Conservation (phyloP, 2,888 invertebrate species). For the Scaptomyza tumidula region DNA sequence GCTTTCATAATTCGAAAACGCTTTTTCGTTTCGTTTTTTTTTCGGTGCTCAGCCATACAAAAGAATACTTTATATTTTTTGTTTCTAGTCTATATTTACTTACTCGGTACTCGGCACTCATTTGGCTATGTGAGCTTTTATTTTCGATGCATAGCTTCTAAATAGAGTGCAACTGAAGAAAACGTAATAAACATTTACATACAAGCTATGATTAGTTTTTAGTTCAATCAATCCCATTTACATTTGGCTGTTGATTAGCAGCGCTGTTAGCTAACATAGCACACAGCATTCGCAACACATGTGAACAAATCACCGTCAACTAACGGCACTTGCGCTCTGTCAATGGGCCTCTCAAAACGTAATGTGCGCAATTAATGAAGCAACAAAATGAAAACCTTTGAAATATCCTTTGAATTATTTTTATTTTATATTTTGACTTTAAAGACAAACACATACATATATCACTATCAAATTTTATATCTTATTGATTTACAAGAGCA, state of each 20-base stretch:
- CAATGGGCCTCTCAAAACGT: constrained; percentile 10
- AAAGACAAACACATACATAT: constrained; percentile 21
- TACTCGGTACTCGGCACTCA: constrained; percentile 45
- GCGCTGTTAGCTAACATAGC: constrained; percentile 46
- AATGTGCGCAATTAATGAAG: constrained; percentile 1
- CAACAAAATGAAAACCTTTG: constrained; percentile 5
- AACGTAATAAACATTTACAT: constrained; percentile 32
- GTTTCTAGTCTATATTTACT: constrained; percentile 62
- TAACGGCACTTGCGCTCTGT: constrained; percentile 23
- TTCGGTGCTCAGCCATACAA: constrained; percentile 41
- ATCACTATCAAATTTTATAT: constrained; percentile 40
- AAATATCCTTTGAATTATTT: constrained; percentile 17
- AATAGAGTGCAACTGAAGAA: constrained; percentile 48
- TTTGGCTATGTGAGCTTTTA: constrained; percentile 63
- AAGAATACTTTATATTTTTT: constrained; percentile 21
- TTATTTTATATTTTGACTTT: constrained; percentile 23
- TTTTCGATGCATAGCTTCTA: constrained; percentile 60
- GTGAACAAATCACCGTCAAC: constrained; percentile 52
- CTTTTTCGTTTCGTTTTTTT: constrained; percentile 16
- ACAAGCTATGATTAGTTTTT: constrained; percentile 1
- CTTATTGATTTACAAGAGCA: constrained; percentile 32
- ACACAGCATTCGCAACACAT: constrained; percentile 44
- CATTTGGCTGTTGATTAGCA: constrained; percentile 40
- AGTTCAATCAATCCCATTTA: constrained; percentile 21
- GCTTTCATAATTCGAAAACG: constrained; percentile 35